These are phyloP conservation scores for Catagonus wagneri DNA, from an alignment of 2,113 vertebrate genomes.

Conservation along the genomic window DNA sequence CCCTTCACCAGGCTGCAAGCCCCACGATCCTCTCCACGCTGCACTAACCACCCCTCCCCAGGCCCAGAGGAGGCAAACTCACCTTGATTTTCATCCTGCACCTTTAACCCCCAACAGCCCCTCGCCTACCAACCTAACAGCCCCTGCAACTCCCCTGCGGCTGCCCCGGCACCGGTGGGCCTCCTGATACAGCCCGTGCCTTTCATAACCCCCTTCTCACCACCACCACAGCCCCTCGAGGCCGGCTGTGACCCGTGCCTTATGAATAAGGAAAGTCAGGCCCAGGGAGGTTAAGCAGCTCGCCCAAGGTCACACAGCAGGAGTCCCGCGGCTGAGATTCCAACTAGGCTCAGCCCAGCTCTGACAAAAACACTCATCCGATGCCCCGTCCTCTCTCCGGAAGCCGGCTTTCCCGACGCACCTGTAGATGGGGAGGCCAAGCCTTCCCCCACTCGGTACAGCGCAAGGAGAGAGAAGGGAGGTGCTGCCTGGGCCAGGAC, in stretches of 20 bases:
- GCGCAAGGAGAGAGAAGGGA: neutral
- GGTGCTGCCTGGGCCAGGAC: neutral
- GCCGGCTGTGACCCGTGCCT: neutral
- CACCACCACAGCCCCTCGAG: rapidly evolving
- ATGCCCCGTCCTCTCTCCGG: neutral
- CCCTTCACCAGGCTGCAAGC: no score
- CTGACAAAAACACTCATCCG: neutral
- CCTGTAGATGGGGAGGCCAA: neutral
- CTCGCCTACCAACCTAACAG: neutral
- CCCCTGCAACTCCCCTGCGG: no score
- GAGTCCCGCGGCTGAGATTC: neutral
- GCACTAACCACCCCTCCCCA: neutral
- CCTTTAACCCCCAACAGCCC: neutral
- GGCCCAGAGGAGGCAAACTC: neutral
- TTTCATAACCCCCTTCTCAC: no score
- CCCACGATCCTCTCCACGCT: neutral
- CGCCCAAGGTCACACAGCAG: neutral
- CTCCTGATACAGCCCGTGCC: rapidly evolving
- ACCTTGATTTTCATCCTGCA: neutral
- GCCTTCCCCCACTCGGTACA: neutral
- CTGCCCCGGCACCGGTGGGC: neutral
- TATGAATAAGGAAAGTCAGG: neutral
- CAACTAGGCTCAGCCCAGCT: neutral
- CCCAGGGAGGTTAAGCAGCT: neutral
- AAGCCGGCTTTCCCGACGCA: neutral